Percentiles rank a stretch among this genome's conserved stretches.
phyloP scores from a whole-genome alignment of 2,797 vertebrate genomes.

The Urocyon cinereoargenteus region DNA sequence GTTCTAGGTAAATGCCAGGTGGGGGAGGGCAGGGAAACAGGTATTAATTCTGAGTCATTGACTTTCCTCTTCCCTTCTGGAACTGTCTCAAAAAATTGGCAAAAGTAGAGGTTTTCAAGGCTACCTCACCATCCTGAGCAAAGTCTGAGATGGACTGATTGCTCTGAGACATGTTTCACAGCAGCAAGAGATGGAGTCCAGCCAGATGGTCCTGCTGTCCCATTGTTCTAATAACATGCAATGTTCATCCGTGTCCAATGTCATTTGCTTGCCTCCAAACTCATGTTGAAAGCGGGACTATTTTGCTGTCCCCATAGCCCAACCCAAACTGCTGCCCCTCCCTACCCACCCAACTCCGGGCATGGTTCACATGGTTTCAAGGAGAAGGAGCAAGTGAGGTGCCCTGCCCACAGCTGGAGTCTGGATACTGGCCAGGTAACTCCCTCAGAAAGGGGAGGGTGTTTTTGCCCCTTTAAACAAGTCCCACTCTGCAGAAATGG shows the following conservation, averaged over 20 bases:
- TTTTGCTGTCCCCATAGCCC: neutral
- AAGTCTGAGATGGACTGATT: fast-evolving
- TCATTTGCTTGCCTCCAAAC: neutral
- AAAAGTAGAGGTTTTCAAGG: neutral
- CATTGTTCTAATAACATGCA: fast-evolving
- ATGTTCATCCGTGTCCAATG: fast-evolving
- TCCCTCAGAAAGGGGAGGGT: neutral
- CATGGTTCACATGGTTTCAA: fast-evolving
- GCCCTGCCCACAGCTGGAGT: neutral
- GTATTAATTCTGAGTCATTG: neutral
- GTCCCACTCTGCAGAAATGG: neutral
- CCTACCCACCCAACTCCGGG: neutral
- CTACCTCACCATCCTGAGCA: neutral
- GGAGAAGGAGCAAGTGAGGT: neutral
- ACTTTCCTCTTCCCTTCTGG: neutral
- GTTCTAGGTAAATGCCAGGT: no score
- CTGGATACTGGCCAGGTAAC: no score
- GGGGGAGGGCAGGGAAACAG: neutral
- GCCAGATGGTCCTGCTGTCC: neutral
- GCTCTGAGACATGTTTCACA: neutral
- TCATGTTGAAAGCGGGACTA: neutral
- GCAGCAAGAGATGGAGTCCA: neutral
- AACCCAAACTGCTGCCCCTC: no score
- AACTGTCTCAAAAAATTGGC: neutral
- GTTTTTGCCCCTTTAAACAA: neutral